phyloP scores from a whole-genome alignment of 2,797 vertebrate species.

The Muscicapa striata region DNA sequence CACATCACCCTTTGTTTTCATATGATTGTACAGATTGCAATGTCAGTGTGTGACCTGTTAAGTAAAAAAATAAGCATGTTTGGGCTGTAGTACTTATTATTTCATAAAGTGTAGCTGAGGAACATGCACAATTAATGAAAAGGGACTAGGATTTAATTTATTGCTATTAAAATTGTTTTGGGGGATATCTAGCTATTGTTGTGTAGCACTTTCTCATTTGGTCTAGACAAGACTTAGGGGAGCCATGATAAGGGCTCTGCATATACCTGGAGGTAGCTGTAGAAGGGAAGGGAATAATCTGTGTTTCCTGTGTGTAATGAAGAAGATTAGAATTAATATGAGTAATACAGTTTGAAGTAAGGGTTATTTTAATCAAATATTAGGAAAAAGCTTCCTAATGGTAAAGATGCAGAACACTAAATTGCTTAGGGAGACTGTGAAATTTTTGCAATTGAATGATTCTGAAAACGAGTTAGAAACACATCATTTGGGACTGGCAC shows the following conservation, averaged over 20 bases:
- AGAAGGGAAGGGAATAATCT: not conserved
- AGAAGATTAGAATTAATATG: not conserved
- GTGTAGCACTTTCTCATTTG: not conserved
- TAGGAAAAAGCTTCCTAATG: not conserved
- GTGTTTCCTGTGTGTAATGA: not conserved
- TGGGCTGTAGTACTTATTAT: constrained; percentile 32
- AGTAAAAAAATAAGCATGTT: constrained; percentile 30
- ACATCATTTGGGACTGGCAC: not conserved
- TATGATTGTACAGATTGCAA: constrained; percentile 67
- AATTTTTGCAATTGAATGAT: not conserved
- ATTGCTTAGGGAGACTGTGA: not conserved
- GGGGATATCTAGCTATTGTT: not conserved
- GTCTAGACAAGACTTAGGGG: not conserved
- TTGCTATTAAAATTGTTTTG: not conserved
- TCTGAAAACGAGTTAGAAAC: not conserved
- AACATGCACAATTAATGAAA: not conserved
- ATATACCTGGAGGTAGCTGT: not conserved
- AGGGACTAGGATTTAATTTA: constrained; percentile 15
- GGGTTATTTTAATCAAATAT: not conserved
- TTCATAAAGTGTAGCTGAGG: constrained; percentile 19
- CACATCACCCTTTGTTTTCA: constrained; percentile 69
- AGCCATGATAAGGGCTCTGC: not conserved
- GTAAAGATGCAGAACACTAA: not conserved
- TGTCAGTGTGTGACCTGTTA: constrained; percentile 69
- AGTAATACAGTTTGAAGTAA: not conserved